phyloP scores from a whole-genome alignment of 53 echinoderm and acorn worm genomes.

The Actinopyga echinites region DNA sequence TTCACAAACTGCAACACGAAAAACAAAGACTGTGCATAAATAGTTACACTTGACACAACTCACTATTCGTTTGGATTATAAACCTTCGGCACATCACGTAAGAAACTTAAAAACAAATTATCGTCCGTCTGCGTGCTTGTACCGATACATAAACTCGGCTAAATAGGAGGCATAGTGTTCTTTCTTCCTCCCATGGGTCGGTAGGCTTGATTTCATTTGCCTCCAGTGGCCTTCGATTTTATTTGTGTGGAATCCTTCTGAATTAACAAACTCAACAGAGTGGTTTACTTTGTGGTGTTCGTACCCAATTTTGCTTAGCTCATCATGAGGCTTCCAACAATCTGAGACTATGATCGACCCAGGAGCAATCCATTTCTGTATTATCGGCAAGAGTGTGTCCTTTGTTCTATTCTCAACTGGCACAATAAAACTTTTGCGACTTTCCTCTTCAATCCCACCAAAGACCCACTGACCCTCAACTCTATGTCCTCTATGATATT shows the following conservation, averaged over 20 bases:
- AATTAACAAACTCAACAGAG: too few relatives aligned
- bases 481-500: slow-evolving; percentile 7
- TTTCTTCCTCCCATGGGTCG: slow-evolving; percentile 23
- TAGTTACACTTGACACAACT: too few relatives aligned
- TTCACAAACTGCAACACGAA: not conserved
- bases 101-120: slow-evolving; percentile 1
- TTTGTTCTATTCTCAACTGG: slow-evolving; percentile 25
- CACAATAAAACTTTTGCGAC: slow-evolving; percentile 45
- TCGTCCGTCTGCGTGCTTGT: slow-evolving; percentile 15
- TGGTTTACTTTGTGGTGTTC: too few relatives aligned
- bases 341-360: slow-evolving; percentile 39
- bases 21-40: not conserved
- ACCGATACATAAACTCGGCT: slow-evolving; percentile 44
- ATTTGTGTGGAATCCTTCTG: not conserved
- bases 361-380: slow-evolving; percentile 13
- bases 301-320: too few relatives aligned
- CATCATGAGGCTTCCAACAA: slow-evolving; percentile 25
- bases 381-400: slow-evolving; percentile 29
- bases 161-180: slow-evolving; percentile 34
- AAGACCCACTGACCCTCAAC: slow-evolving; percentile 56
- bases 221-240: slow-evolving; percentile 14
- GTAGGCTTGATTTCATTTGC: slow-evolving; percentile 23
- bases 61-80: not conserved
- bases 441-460: slow-evolving; percentile 52
- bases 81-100: not conserved